Percentiles rank a stretch among this genome's conserved stretches.
phyloP scores from a whole-genome alignment of 2,113 vertebrate genomes.

The Hystrix brachyura region DNA sequence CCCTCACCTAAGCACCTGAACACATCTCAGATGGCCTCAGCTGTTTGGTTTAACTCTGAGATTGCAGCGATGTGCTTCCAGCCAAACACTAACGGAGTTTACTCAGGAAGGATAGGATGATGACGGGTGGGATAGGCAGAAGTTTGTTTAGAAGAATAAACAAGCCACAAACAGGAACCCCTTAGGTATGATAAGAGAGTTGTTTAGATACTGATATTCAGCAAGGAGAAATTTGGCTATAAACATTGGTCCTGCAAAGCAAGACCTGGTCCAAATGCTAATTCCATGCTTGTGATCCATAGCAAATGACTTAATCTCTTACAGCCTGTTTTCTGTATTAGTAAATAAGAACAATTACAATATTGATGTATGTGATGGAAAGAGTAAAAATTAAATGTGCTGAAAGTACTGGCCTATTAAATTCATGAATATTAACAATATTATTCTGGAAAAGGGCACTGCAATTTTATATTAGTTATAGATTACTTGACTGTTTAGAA shows the following conservation, averaged over 20 bases:
- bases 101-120: not conserved
- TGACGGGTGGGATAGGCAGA: not conserved
- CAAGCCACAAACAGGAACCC: not conserved
- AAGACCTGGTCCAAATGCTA: not conserved
- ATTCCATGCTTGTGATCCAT: not conserved
- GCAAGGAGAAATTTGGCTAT: not conserved
- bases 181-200: not conserved
- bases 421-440: not conserved
- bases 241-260: not conserved
- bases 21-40: not conserved
- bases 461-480: not conserved
- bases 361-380: not conserved
- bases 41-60: not conserved
- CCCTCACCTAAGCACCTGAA: not conserved
- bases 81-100: not conserved
- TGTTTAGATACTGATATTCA: not conserved
- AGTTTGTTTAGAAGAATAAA: constrained; percentile 16
- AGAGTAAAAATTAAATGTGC: not conserved
- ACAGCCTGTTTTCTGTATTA: not conserved
- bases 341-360: not conserved
- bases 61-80: not conserved
- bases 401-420: not conserved
- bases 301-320: not conserved
- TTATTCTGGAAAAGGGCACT: not conserved
- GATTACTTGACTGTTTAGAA: constrained; percentile 21